Evolutionary conservation across 2,113 vertebrate species (phyloP), one percentile per base, ranked within the genome.

Genomic region (Scomber japonicus): DNA sequence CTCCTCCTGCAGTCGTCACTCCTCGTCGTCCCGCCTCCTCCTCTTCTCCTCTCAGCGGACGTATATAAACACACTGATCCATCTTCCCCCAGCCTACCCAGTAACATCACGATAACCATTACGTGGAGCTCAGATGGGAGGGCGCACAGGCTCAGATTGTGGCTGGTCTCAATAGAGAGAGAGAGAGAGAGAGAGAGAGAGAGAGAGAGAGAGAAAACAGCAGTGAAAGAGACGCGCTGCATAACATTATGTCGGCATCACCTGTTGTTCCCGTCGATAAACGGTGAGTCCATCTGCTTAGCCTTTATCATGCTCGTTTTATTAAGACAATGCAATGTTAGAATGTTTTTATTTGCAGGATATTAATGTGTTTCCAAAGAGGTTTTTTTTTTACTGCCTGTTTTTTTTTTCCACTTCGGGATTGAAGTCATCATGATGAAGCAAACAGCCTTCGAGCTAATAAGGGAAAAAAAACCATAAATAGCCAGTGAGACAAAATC

Each of bases 61-160:
- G 85, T 93, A 95, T 95, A 95, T 93, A 95, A 94, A 93, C 93
- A 91, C 87, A 84, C 82, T 67, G 88, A 89, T 89, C 88, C 88
- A 85, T 94, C 88, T 85, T 85, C 91, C 90, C 78, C 82, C 84
- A 90, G 94, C 91, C 67, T 92, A 89, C 93, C 93, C 90, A 89
- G 93, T 92, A 94, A 94, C 94, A 93, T 91, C 90, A 84, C 19
- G 73, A 83, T 55, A 62, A 86, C 84, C 87, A 63, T 84, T 91
- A 92, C 92, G 91, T 85, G 89, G 81, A 80, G 85, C 88, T 70
- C 63, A 11, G 80, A 86, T 81, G 91, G 89, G 92, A 83, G 90
- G 90, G 90, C 80, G 77, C 81, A 63, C 65, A 51, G 60, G 64
- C 75, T 68, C 75, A 80, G 85, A 87, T 65, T 76, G 89, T 87